Percentiles rank a stretch among this genome's conserved stretches.
Conservation (phyloP, 2,888 invertebrate genomes). For the Spodoptera littoralis region DNA sequence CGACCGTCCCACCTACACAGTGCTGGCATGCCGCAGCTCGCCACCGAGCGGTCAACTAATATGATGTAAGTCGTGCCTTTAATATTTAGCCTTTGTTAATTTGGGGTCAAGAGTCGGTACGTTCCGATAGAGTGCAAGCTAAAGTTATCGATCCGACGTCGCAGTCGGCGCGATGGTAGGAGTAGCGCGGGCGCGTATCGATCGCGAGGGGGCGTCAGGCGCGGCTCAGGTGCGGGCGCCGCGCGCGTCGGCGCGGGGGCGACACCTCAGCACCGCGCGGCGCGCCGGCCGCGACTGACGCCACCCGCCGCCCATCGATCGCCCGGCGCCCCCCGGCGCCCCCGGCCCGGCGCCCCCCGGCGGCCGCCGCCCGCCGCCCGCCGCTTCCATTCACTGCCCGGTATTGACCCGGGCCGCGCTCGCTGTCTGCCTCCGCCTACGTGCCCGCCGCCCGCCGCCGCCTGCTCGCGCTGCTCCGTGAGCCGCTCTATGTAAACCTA, state of each 20-base stretch:
- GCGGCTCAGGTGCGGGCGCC: constrained; percentile 51
- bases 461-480: not conserved
- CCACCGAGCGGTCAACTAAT: too few relatives aligned
- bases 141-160: constrained; percentile 2
- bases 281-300: constrained; percentile 79
- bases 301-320: constrained; percentile 76
- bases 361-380: constrained; percentile 29
- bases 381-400: constrained; percentile 36
- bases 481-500: too few relatives aligned
- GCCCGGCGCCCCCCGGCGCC: constrained; percentile 64
- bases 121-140: too few relatives aligned
- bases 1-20: too few relatives aligned
- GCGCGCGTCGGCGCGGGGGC: constrained; percentile 61
- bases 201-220: constrained; percentile 45
- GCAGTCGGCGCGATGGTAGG: constrained; percentile 24
- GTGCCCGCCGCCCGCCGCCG: not conserved
- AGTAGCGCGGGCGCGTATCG: constrained; percentile 39
- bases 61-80: too few relatives aligned
- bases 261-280: constrained; percentile 75
- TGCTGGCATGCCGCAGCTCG: too few relatives aligned
- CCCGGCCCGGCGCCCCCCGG: constrained; percentile 58
- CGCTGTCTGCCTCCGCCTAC: constrained; percentile 32
- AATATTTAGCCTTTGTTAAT: too few relatives aligned
- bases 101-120: too few relatives aligned
- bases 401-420: constrained; percentile 41